Evolutionary conservation across 2,888 invertebrate species (phyloP).

Genomic region (Hemicrepidius hirtus): DNA sequence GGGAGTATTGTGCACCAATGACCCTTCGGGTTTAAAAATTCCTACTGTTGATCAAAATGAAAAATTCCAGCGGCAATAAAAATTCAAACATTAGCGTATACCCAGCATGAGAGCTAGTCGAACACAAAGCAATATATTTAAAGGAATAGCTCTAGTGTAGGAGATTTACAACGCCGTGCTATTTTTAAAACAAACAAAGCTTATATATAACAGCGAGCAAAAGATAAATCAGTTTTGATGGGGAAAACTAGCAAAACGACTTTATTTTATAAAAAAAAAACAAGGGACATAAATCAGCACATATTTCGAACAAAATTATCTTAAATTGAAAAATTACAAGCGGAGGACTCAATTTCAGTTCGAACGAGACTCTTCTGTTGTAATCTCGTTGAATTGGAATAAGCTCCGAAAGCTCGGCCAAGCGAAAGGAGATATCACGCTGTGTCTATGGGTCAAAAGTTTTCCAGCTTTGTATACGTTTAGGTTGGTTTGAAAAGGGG

Average conservation of each 20-base stretch:
- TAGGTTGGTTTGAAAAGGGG: conserved; percentile 34
- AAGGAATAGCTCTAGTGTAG: conserved; percentile 22
- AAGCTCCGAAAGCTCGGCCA: conserved; percentile 54
- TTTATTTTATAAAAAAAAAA: neutral
- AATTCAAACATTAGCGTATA: conserved; percentile 35
- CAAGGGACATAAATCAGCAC: neutral
- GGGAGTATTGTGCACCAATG: neutral
- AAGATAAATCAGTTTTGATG: conserved; percentile 20
- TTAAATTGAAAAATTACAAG: neutral
- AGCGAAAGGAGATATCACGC: conserved; percentile 58
- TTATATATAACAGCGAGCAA: conserved; percentile 5
- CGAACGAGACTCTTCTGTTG: neutral
- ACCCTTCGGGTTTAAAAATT: neutral
- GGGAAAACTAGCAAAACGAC: conserved; percentile 3
- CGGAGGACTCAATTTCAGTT: neutral
- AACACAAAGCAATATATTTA: conserved; percentile 37
- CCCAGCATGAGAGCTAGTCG: conserved; percentile 32
- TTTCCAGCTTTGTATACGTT: conserved; percentile 52
- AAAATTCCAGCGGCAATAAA: conserved; percentile 30
- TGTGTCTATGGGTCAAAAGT: conserved; percentile 57
- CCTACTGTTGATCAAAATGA: conserved; percentile 1
- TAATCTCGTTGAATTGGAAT: conserved; percentile 43
- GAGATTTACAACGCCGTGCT: conserved; percentile 32
- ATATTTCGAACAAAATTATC: neutral
- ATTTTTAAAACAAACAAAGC: conserved; percentile 33